Base-by-base conservation (phyloP, 2,888 invertebrate genomes). In the Brenthis daphne region DNA sequence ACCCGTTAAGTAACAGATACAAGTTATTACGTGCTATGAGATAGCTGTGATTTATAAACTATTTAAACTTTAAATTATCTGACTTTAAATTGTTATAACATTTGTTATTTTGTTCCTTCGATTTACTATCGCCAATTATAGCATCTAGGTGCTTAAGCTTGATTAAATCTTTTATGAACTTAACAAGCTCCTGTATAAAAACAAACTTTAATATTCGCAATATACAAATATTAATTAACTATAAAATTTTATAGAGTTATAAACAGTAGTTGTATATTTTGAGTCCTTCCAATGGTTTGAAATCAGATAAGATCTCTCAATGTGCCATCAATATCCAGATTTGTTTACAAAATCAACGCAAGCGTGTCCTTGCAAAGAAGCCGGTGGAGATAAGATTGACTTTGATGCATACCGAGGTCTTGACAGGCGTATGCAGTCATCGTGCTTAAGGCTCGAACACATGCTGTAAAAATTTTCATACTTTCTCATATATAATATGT, bases 391-490 rank as follows among this genome's bases (percentile, higher is more conserved):
- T 87, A 88, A 83, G 80, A 77, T 77, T 82, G 88, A 87, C 88
- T 85, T 87, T 88, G 88, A 88, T 86, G 86, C 79, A 85, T 82
- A 83, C 84, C 67, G 75, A 74, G 79, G 83, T 83, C 85, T 70
- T 82, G 87, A 87, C 84, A 77, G 82, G 84, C 84, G 81, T 83
- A 63, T 63, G 63, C 63, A 53, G 53, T 63, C 60, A 60, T 60
- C 60, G 83, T 82, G 77, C 78, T 80, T 81, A 82, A 79, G 78
- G 79, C 77, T 16, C 12, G 57, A 3, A 58, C 3, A 56, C 51
- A 48, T 50, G 33, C 6, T 33, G 12, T 53, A 58, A 14, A 5
- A n/a, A 53, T 2, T 12, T n/a, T 43, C 11, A 43, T 11, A 13
- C n/a, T n/a, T 51, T 51, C 5, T n/a, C n/a, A n/a, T 51, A 14